Conservation (phyloP, 2,113 vertebrate species). For the Thomomys bottae region DNA sequence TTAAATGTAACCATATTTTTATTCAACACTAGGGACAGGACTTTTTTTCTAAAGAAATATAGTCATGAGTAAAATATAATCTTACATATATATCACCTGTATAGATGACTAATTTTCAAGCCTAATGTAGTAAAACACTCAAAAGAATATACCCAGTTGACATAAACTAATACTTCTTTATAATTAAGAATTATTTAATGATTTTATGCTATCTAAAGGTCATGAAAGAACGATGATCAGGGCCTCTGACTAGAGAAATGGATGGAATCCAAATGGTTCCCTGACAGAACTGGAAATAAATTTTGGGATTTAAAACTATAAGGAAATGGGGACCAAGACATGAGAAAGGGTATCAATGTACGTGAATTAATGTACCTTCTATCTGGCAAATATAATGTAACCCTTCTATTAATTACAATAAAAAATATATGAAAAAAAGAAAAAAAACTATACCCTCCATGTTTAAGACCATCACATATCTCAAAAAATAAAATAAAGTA, state of each 20-base stretch:
- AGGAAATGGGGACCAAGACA: too few relatives aligned
- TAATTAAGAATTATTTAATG: conserved; percentile 58
- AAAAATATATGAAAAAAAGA: too few relatives aligned
- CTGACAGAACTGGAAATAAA: conserved; percentile 57
- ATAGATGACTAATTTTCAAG: not conserved
- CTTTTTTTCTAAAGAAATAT: conserved; percentile 36
- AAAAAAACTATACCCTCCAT: not conserved
- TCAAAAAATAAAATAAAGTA: conserved; percentile 47
- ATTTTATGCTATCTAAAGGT: conserved; percentile 25
- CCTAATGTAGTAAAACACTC: conserved; percentile 30
- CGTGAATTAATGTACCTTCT: too few relatives aligned
- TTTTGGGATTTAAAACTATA: conserved; percentile 44
- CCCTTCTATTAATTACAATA: too few relatives aligned
- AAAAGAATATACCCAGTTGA: conserved; percentile 9
- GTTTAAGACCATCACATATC: conserved; percentile 26
- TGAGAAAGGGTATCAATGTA: too few relatives aligned
- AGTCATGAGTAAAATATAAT: not conserved
- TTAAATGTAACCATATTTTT: not conserved
- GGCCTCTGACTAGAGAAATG: conserved; percentile 57
- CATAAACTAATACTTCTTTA: conserved; percentile 52
- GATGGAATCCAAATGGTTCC: conserved; percentile 56
- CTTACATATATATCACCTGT: not conserved
- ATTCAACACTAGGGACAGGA: not conserved
- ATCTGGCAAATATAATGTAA: too few relatives aligned
- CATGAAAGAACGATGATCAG: conserved; percentile 61